Evolutionary conservation across 2,888 invertebrate genomes (phyloP).

Genomic region (Acleris holmiana): DNA sequence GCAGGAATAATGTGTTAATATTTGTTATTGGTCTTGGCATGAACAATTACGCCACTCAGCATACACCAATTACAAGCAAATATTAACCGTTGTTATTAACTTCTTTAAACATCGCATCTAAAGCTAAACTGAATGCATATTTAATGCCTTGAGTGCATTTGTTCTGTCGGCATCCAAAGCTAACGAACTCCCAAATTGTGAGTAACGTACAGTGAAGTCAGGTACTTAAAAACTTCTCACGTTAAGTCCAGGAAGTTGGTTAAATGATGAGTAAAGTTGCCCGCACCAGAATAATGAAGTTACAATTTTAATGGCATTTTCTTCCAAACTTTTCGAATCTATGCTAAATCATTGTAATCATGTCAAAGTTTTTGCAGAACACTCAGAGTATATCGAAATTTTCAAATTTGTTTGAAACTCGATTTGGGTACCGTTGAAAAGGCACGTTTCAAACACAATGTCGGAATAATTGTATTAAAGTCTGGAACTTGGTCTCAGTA

Average conservation of each 20-base stretch:
- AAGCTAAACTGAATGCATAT: no score
- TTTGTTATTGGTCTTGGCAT: no score
- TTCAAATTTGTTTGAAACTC: neutral
- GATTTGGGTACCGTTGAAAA: neutral
- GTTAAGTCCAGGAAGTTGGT: slow-evolving; percentile 30
- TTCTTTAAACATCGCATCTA: no score
- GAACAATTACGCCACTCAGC: no score
- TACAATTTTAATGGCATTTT: slow-evolving; percentile 32
- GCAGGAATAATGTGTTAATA: no score
- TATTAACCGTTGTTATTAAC: no score
- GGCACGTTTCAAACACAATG: slow-evolving; percentile 13
- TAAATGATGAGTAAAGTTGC: slow-evolving; percentile 40
- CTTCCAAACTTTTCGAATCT: slow-evolving; percentile 20
- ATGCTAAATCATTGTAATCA: slow-evolving; percentile 28
- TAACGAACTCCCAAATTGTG: slow-evolving; percentile 17
- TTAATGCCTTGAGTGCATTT: neutral
- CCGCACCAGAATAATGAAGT: slow-evolving; percentile 19
- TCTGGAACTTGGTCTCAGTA: neutral
- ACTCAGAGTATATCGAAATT: slow-evolving; percentile 4
- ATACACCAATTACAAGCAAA: no score
- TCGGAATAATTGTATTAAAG: slow-evolving; percentile 14
- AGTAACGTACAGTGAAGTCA: slow-evolving; percentile 7
- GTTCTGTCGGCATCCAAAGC: neutral
- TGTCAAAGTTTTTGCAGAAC: slow-evolving; percentile 23
- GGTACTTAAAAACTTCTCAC: slow-evolving; percentile 36